Evolutionary conservation across 1,140 invertebrate species (phyloP), one percentile per base, ranked within the genome.

Genomic region (Zaprionus gabonicus): DNA sequence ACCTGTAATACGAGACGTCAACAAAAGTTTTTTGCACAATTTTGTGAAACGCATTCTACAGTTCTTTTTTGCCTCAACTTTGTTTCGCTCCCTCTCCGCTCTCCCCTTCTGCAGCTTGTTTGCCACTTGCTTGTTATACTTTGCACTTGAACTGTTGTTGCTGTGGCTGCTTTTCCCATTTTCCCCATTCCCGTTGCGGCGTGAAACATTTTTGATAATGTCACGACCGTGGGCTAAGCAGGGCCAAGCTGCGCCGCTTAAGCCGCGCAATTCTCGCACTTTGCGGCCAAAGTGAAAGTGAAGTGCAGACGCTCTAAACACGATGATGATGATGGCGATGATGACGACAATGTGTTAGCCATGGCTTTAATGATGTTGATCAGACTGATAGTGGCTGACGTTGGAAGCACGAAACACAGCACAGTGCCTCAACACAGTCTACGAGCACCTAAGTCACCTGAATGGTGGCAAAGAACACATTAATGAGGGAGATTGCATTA

Each of bases 1-100:
- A 72, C 74, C 74, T 76, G 74, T 76, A 72, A 76, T 76, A 58
- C 70, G 74, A 67, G 74, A 67, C 62, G 69, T 72, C 70, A 76
- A 76, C 70, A 76, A 73, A 76, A 76, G 36, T 76, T 67, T 76
- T 73, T 66, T 76, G 49, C 70, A 76, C 68, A 71, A 62, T 76
- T 76, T 76, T 67, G 62, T 66, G 70, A 49, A 73, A 67, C 63
- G 74, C 69, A 72, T 72, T 66, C 57, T 53, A 55, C 49, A 49
- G 51, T 27, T 28, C 44, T 63, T 28, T 58, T 41, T 36, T 36
- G 15, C 6, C 46, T 10, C 13, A 25, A 31, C 4, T 20, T 36
- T 46, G 17, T 62, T 17, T 25, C 31, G 25, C 5, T 13, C 36
- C 3, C 10, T 23, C 34, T 10, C 53, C 31, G 27, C 25, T 64